Evolutionary conservation across 2,797 vertebrate species (phyloP).

Genomic region (Anguilla anguilla): DNA sequence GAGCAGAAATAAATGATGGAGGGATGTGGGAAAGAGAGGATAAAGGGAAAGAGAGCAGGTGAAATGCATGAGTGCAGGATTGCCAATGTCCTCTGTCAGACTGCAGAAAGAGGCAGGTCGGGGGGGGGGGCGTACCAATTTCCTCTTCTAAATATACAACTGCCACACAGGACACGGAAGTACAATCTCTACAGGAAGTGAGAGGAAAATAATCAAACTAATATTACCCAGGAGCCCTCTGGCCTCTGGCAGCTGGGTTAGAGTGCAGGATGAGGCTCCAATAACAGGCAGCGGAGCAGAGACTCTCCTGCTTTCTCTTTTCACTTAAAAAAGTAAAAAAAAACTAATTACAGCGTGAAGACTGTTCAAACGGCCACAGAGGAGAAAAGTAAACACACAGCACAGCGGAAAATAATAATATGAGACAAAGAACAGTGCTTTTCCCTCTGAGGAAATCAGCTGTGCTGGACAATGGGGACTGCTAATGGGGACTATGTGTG

Average conservation of each 20-base stretch:
- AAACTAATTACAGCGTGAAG: slow-evolving; percentile 19
- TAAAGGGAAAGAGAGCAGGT: slow-evolving; percentile 41
- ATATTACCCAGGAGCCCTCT: slow-evolving; percentile 45
- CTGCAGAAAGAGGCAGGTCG: slow-evolving; percentile 45
- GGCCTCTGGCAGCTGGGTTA: background rate
- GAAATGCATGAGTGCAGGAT: background rate
- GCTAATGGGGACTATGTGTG: slow-evolving; percentile 44
- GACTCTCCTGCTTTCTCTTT: slow-evolving; percentile 3
- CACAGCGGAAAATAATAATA: slow-evolving; percentile 17
- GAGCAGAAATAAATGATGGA: background rate
- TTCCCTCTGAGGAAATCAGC: slow-evolving; percentile 35
- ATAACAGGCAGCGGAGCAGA: slow-evolving; percentile 31
- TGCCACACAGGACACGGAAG: slow-evolving; percentile 59
- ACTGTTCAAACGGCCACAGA: slow-evolving; percentile 27
- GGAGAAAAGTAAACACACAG: slow-evolving; percentile 43
- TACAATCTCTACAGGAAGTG: slow-evolving; percentile 56
- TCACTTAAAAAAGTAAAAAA: slow-evolving; percentile 34
- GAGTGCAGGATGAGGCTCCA: slow-evolving; percentile 13
- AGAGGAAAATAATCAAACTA: slow-evolving; percentile 57
- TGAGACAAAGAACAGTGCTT: slow-evolving; percentile 24
- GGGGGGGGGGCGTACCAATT: slow-evolving; percentile 51
- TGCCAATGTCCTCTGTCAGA: background rate
- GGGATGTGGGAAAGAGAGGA: slow-evolving; percentile 28
- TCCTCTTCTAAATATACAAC: slow-evolving; percentile 50
- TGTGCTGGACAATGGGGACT: slow-evolving; percentile 47